These are phyloP conservation scores for Tryphoninae sp. DNA, from an alignment of 2,888 invertebrate species.

Conservation along the genomic window DNA sequence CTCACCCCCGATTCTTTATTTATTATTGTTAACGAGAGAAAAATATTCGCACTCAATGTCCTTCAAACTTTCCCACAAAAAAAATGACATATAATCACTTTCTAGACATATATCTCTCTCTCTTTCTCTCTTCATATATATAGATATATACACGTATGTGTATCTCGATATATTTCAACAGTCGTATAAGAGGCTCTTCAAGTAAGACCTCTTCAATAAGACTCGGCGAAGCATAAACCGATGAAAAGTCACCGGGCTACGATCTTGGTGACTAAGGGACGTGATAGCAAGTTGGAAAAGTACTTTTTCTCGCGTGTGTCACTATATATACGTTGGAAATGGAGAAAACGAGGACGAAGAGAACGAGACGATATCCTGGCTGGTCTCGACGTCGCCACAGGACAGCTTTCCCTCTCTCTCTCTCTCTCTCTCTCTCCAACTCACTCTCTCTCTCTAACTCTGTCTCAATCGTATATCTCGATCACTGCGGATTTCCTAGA, in stretches of 20 bases:
- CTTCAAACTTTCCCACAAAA: neutral
- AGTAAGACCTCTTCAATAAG: slow-evolving; percentile 40
- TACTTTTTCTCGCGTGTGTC: slow-evolving; percentile 23
- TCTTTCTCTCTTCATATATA: neutral
- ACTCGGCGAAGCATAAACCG: slow-evolving; percentile 59
- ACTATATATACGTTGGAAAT: neutral
- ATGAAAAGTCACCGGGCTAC: slow-evolving; percentile 31
- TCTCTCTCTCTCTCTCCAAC: neutral
- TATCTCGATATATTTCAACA: neutral
- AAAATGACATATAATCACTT: neutral
- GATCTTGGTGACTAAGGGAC: slow-evolving; percentile 25
- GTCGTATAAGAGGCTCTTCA: slow-evolving; percentile 17
- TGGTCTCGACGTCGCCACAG: slow-evolving; percentile 55
- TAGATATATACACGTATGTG: neutral
- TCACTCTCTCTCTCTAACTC: slow-evolving; percentile 1
- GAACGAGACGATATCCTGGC: slow-evolving; percentile 26
- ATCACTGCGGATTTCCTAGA: slow-evolving; percentile 56
- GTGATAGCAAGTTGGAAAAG: slow-evolving; percentile 38
- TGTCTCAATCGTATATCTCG: slow-evolving; percentile 28
- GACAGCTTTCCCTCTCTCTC: slow-evolving; percentile 24
- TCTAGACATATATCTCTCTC: neutral
- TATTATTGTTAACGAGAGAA: neutral
- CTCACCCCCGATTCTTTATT: neutral
- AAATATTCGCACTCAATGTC: neutral
- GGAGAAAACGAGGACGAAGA: slow-evolving; percentile 26